phyloP scores from a whole-genome alignment of 2,888 invertebrate species.

The Melieria crassipennis region DNA sequence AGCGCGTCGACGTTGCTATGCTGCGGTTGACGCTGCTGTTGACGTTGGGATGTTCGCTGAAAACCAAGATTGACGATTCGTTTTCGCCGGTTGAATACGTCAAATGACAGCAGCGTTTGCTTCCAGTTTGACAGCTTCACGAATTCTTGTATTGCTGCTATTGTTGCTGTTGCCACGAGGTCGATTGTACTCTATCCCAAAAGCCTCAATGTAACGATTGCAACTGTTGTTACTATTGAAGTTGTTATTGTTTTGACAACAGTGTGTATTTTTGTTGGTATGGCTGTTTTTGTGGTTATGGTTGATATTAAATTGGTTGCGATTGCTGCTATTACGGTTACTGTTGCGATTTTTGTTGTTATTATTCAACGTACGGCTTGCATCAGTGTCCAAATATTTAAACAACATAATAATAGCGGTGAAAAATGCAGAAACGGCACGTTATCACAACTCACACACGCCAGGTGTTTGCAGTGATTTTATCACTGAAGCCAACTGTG shows the following conservation, averaged over 20 bases:
- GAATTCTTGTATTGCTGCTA: background rate
- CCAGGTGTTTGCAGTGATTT: background rate
- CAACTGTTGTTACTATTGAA: conserved; percentile 23
- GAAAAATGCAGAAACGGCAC: conserved; percentile 13
- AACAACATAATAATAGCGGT: conserved; percentile 30
- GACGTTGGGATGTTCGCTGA: too few relatives aligned
- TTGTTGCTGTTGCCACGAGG: background rate
- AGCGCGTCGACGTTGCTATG: background rate
- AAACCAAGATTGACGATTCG: background rate
- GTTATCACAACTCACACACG: conserved; percentile 7
- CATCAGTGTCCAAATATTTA: conserved; percentile 24
- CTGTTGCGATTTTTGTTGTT: conserved; percentile 17
- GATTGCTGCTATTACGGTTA: conserved; percentile 18
- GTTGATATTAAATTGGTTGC: background rate
- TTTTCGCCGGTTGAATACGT: conserved; percentile 31
- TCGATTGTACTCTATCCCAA: too few relatives aligned
- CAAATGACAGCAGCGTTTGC: conserved; percentile 37
- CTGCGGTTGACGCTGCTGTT: too few relatives aligned
- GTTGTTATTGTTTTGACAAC: conserved; percentile 18
- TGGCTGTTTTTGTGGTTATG: conserved; percentile 15
- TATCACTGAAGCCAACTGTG: background rate
- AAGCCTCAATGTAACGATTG: background rate
- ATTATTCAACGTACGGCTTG: conserved; percentile 30
- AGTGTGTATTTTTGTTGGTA: background rate
- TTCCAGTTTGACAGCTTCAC: too few relatives aligned